These are phyloP conservation scores for Planiliza haematocheilus DNA, from an alignment of 2,113 vertebrate species.

Conservation along the genomic window DNA sequence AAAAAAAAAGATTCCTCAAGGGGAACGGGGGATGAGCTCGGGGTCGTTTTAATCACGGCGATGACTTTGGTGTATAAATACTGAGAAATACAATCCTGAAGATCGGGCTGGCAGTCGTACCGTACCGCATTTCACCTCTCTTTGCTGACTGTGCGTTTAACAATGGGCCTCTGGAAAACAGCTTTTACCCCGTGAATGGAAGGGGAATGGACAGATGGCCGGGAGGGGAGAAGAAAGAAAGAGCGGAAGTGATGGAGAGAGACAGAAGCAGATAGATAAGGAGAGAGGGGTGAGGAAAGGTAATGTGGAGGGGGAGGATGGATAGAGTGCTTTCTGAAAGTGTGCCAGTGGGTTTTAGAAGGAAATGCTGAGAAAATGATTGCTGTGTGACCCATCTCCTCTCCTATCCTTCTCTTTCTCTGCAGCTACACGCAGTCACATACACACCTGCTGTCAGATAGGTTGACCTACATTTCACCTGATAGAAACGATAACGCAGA, in stretches of 20 bases:
- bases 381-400: constrained; percentile 26
- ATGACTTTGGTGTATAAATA: constrained; percentile 55
- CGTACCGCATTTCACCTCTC: constrained; percentile 36
- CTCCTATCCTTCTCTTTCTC: neutral
- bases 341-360: constrained; percentile 53
- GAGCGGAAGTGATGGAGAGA: neutral
- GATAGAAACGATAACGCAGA: constrained; percentile 56
- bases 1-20: neutral
- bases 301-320: neutral
- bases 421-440: constrained; percentile 5
- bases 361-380: constrained; percentile 48
- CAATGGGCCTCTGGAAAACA: neutral
- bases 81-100: constrained; percentile 48
- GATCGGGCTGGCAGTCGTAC: constrained; percentile 13
- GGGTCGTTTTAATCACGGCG: constrained; percentile 52
- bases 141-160: constrained; percentile 45
- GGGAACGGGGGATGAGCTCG: constrained; percentile 7
- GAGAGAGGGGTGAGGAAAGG: constrained; percentile 14
- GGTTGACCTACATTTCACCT: constrained; percentile 67
- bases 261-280: neutral
- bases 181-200: constrained; percentile 30
- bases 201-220: constrained; percentile 28
- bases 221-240: constrained; percentile 14
- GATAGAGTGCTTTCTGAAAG: constrained; percentile 46
- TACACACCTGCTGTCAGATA: constrained; percentile 35